Evolutionary conservation across 1,140 invertebrate genomes (phyloP).

Genomic region (Polypedilum vanderplanki): DNA sequence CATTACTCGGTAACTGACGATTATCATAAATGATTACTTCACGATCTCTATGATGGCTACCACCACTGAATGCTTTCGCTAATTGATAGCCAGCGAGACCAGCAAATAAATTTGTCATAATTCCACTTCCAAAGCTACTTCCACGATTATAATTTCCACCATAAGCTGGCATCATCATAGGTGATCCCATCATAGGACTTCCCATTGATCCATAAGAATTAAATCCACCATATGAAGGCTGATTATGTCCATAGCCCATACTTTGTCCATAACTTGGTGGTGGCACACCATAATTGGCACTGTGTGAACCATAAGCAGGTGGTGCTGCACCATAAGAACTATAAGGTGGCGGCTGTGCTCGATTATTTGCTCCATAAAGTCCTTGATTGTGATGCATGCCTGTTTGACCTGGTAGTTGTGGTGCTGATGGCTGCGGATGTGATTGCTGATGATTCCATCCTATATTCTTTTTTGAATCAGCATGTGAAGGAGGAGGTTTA

Average conservation of each 20-base stretch:
- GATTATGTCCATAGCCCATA: neutral
- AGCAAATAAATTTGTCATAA: conserved; percentile 24
- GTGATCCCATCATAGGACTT: neutral
- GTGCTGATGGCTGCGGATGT: neutral
- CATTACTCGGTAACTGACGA: neutral
- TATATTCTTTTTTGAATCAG: neutral
- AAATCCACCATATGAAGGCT: neutral
- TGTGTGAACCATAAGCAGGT: neutral
- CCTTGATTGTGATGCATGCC: neutral
- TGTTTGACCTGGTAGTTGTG: neutral
- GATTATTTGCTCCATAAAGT: neutral
- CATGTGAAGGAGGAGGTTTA: neutral
- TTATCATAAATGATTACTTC: conserved; percentile 22
- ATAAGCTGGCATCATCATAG: conserved; percentile 22
- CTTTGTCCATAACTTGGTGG: neutral
- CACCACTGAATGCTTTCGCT: conserved; percentile 14
- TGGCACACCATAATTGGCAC: neutral
- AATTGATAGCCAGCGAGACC: conserved; percentile 10
- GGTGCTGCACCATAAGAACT: neutral
- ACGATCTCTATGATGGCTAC: neutral
- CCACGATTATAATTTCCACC: neutral
- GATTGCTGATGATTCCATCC: conserved; percentile 10
- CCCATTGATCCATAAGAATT: neutral
- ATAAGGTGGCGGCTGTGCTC: neutral
- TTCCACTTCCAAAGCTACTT: neutral